These are phyloP conservation scores for Aporophyla nigra DNA, from an alignment of 2,888 invertebrate species.

Conservation along the genomic window DNA sequence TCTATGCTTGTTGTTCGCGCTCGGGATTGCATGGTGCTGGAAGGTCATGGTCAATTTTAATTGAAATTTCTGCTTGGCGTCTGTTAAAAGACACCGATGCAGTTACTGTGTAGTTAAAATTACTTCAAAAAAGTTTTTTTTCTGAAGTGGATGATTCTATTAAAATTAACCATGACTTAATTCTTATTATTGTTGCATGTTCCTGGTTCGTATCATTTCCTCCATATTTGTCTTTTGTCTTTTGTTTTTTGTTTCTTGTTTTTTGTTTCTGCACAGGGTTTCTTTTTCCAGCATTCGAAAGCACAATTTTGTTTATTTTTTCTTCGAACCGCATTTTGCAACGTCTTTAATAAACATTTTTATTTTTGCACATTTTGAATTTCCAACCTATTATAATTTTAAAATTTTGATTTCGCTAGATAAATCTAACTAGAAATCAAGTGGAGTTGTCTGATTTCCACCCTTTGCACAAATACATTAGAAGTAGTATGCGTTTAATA, in stretches of 20 bases:
- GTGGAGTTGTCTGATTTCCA: not conserved
- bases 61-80: not conserved
- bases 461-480: conserved; percentile 16
- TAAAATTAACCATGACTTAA: conserved; percentile 7
- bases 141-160: conserved; percentile 12
- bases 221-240: conserved; percentile 16
- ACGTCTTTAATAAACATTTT: not conserved
- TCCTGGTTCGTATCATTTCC: not conserved
- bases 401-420: not conserved
- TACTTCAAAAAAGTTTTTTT: not conserved
- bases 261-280: conserved; percentile 41
- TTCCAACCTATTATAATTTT: not conserved
- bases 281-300: conserved; percentile 42
- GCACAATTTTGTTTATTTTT: conserved; percentile 29
- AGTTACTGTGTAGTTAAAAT: not conserved
- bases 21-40: not conserved
- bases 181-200: conserved; percentile 18
- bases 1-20: conserved; percentile 23
- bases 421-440: not conserved
- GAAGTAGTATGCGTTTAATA: not conserved
- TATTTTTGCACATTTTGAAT: not conserved
- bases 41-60: conserved; percentile 7
- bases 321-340: not conserved
- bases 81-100: not conserved
- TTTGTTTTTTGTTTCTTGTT: conserved; percentile 21